Evolutionary conservation across 2,113 vertebrate species (phyloP).

Genomic region (Megaleporinus macrocephalus): DNA sequence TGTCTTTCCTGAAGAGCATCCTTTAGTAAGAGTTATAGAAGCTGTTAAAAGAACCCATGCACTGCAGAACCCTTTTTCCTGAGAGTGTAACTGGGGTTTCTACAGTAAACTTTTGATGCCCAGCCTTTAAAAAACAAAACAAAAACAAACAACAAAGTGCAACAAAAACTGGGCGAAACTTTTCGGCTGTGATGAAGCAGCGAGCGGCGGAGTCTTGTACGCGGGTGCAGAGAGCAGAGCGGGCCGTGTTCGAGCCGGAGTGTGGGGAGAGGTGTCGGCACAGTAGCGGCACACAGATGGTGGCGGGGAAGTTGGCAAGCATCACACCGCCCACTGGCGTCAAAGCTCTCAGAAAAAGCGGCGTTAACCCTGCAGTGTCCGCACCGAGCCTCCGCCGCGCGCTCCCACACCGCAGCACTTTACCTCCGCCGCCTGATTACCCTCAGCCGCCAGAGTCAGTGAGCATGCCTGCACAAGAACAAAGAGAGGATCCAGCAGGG

Average conservation of each 20-base stretch:
- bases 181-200: not conserved
- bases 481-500: not conserved
- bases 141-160: no score
- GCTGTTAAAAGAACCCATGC: no score
- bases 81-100: no score
- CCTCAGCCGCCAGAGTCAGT: not conserved
- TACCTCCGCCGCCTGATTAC: not conserved
- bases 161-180: conserved; percentile 20
- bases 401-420: not conserved
- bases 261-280: conserved; percentile 33
- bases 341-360: conserved; percentile 57
- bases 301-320: conserved; percentile 54
- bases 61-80: no score
- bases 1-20: no score
- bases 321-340: conserved; percentile 54
- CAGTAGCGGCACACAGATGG: conserved; percentile 56
- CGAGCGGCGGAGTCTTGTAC: no score
- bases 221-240: not conserved
- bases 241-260: conserved; percentile 30
- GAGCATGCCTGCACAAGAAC: not conserved
- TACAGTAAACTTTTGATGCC: no score
- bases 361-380: conserved; percentile 53
- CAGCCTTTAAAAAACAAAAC: not conserved
- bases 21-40: no score
- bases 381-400: not conserved